Evolutionary conservation across 2,113 vertebrate species (phyloP), one percentile per base, ranked within the genome.

Genomic region (Hylia prasina): DNA sequence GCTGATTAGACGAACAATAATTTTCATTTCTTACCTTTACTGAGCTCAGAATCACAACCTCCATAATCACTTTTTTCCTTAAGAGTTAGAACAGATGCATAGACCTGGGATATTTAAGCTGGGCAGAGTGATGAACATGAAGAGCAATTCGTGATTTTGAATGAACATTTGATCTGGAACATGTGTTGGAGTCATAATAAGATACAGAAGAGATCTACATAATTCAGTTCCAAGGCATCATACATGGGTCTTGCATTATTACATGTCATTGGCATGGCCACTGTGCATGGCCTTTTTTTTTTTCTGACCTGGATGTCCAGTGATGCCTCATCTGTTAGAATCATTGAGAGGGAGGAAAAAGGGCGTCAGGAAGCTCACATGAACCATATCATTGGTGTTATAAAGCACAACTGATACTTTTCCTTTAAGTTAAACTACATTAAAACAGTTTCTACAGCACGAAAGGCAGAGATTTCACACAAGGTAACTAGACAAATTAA

Each of bases 301-400:
- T 21, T 77, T 51, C 40, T 70, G 70, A 69, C 31, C 30, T 82
- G 27, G 51, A 7, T 63, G 20, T 63, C 45, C 51, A 66, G 13
- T 57, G 61, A 45, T 39, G n/a, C 42, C 35, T 69, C 58, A 54
- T 35, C 24, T 77, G 1, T 70, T 56, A 58, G 22, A 87, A 75
- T 39, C 13, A 40, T 3, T 80, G 47, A 73, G 72, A 40, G 10
- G 17, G 40, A 25, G 22, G 11, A 61, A 44, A 80, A 61, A 24
- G n/a, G 6, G 5, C 19, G 56, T 14, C 14, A 44, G 50, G 73
- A 86, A n/a, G 0, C 4, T 70, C 50, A 37, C 30, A 69, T 22
- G 72, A 79, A 35, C 30, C 4, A 3, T 21, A 21, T 23, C 0
- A 51, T 35, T 82, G 0, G 0, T 58, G 30, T 6, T 9, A 47